Evolutionary conservation across 2,888 invertebrate genomes (phyloP).

Genomic region (Smittia sp.): DNA sequence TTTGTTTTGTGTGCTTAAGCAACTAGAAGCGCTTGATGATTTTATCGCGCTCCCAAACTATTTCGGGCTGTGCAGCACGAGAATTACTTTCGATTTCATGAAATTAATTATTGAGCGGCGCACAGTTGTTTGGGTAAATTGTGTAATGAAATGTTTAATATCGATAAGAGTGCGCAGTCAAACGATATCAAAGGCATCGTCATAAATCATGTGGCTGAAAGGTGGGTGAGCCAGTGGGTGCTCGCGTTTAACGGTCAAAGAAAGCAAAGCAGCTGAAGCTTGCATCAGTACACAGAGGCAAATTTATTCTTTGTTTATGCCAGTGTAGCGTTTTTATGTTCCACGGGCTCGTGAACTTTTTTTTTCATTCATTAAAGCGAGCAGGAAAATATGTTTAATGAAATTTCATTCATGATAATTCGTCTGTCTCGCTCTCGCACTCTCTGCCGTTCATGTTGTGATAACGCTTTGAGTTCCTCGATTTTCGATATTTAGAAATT

Average conservation of each 20-base stretch:
- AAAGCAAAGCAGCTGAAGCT: not conserved
- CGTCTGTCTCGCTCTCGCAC: not conserved
- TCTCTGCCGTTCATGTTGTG: not conserved
- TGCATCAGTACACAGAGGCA: not conserved
- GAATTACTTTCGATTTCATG: not conserved
- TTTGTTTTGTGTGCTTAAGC: not conserved
- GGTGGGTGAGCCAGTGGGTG: not conserved
- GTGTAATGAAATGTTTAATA: slow-evolving; percentile 25
- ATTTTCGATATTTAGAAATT: not conserved
- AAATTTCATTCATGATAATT: slow-evolving; percentile 7
- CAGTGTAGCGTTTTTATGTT: not conserved
- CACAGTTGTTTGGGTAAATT: not conserved
- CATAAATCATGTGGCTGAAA: slow-evolving; percentile 9
- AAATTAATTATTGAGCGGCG: not conserved
- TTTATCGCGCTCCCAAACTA: not conserved
- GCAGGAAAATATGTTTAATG: not conserved
- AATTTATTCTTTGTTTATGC: not conserved
- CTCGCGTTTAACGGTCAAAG: not conserved
- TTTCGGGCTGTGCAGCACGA: not conserved
- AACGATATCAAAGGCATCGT: not conserved
- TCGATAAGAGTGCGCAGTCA: slow-evolving; percentile 12
- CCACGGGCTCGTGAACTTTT: not conserved
- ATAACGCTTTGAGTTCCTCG: not conserved
- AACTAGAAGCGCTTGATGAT: not conserved
- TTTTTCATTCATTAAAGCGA: slow-evolving; percentile 1